Base-by-base conservation (phyloP, 2,888 invertebrate species). In the Habrosyne pyritoides region DNA sequence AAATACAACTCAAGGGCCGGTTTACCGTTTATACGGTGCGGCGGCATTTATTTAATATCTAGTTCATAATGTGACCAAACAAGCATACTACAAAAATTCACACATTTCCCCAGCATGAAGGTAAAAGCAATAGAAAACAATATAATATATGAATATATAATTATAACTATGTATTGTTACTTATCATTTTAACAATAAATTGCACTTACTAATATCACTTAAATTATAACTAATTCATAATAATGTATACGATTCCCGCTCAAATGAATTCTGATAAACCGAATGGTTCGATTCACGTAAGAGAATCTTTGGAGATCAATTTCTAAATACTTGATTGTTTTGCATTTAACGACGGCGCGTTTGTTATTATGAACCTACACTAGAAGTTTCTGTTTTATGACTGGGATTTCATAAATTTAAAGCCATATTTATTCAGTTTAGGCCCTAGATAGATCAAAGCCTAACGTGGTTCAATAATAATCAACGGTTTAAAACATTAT, bases 121-220 rank as follows among this genome's bases (percentile, higher is more conserved):
- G n/a, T 42, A 42, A 18, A 42, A 42, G 36, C 36, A 42, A n/a
- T 42, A 42, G 3, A 42, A 42, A 42, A 42, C 14, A 8, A 6
- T 36, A n/a, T 14, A 42, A 18, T 42, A 42, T 18, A 42, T 14
- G 14, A 42, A 42, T 42, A 18, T 33, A 33, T 18, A 14, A 5
- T 42, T 42, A 42, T 8, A 14, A 18, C 36, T 42, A 14, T 18
- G 10, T 42, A 14, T 42, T 42, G 26, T 48, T 14, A 48, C 26
- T 28, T 28, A 10, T 6, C 18, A 3, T 50, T 28, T 18, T 28
- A 14, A 50, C 28, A 55, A 55, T 54, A 73, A 76, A 78, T 78
- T 78, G 76, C 77, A 76, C 78, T 78, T 78, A 78, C 50, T 72
- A 60, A 66, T 75, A 77, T 75, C 75, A 76, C 75, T 76, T 71